These are phyloP conservation scores for Tetrao urogallus DNA, from an alignment of 2,113 vertebrate species.

Conservation along the genomic window DNA sequence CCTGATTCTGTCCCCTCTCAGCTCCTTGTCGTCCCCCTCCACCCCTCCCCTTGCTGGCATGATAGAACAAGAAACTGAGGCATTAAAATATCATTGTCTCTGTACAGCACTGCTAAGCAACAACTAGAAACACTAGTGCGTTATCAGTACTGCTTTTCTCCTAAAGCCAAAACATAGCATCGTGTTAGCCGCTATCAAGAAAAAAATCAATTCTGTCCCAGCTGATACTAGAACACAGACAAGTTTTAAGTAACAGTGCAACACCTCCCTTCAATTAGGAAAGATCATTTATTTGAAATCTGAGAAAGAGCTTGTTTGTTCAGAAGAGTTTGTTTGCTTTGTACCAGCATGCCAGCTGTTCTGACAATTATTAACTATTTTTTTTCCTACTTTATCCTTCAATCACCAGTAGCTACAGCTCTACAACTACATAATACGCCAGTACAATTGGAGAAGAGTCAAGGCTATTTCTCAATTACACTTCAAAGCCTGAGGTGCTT, in stretches of 20 bases:
- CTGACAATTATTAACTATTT: background rate
- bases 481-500: background rate
- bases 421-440: accelerated
- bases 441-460: accelerated
- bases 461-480: accelerated
- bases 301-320: background rate
- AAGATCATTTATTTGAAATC: background rate
- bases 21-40: too few species aligned
- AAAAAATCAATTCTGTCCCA: background rate
- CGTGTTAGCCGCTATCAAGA: background rate
- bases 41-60: too few species aligned
- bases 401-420: background rate
- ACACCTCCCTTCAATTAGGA: background rate
- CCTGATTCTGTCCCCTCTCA: too few species aligned
- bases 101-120: too few species aligned
- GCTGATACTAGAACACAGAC: background rate
- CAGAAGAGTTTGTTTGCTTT: background rate
- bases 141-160: too few species aligned
- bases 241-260: background rate
- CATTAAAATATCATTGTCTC: too few species aligned
- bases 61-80: too few species aligned
- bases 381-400: background rate
- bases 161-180: too few species aligned
- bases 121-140: too few species aligned
- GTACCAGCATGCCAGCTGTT: background rate